phyloP scores from a whole-genome alignment of 2,797 vertebrate species.

The Gobio occitaniae region DNA sequence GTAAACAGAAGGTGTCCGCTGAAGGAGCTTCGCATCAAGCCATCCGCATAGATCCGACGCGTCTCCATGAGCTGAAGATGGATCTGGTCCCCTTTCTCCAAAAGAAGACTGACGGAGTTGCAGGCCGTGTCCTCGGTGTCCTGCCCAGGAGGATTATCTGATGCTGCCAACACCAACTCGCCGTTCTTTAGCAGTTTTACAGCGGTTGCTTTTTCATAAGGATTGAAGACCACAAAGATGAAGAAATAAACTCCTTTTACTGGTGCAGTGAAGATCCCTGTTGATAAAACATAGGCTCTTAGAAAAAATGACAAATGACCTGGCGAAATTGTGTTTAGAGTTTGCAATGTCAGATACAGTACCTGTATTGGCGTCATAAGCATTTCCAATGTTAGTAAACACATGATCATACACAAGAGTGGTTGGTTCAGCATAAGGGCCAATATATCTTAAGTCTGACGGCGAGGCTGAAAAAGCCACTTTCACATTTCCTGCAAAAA shows the following conservation, averaged over 20 bases:
- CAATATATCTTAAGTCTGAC: neutral
- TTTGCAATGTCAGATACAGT: neutral
- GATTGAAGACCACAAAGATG: slow-evolving; percentile 14
- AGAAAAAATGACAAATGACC: neutral
- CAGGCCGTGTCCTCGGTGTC: neutral
- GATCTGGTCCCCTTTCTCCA: too few relatives aligned
- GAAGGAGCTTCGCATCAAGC: too few relatives aligned
- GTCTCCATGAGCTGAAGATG: too few relatives aligned
- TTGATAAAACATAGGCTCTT: neutral
- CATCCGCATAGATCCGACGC: too few relatives aligned
- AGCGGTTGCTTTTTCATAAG: too few relatives aligned
- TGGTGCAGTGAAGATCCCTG: slow-evolving; percentile 34
- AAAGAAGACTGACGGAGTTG: too few relatives aligned
- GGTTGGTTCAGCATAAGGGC: neutral
- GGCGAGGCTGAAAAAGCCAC: slow-evolving; percentile 24
- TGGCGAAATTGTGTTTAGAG: neutral
- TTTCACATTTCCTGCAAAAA: neutral
- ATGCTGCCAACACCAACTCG: neutral
- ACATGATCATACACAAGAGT: slow-evolving; percentile 10
- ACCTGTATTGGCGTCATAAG: slow-evolving; percentile 28
- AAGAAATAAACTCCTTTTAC: slow-evolving; percentile 44
- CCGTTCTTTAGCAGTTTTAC: too few relatives aligned
- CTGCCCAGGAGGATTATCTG: neutral
- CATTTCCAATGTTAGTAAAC: slow-evolving; percentile 20
- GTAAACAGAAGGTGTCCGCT: too few relatives aligned